Evolutionary conservation across 2,797 vertebrate genomes (phyloP).

Genomic region (Alauda arvensis): DNA sequence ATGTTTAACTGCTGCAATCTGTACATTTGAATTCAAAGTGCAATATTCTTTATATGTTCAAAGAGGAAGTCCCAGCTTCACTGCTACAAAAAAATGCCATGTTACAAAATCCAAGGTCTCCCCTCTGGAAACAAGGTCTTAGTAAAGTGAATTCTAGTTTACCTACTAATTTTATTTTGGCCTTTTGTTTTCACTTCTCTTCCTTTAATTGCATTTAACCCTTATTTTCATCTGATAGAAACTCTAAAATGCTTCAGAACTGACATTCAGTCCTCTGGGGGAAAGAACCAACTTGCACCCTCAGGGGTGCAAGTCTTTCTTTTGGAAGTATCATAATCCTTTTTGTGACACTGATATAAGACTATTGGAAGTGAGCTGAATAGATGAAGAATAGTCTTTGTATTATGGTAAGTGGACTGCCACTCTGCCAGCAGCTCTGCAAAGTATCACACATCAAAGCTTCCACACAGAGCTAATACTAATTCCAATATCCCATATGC

Average conservation of each 20-base stretch:
- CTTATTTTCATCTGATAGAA: constrained; percentile 6
- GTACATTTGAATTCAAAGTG: neutral
- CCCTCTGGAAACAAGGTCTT: neutral
- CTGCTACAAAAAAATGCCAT: neutral
- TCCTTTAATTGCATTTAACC: neutral
- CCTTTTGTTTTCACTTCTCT: neutral
- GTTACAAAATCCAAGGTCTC: neutral
- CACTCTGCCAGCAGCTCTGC: constrained; percentile 61
- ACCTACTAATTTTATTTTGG: neutral
- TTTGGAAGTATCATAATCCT: neutral
- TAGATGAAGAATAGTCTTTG: constrained; percentile 53
- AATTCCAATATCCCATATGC: constrained; percentile 44
- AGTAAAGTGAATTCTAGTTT: neutral
- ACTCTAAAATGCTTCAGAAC: neutral
- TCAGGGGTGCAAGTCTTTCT: neutral
- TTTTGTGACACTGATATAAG: constrained; percentile 29
- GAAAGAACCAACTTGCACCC: neutral
- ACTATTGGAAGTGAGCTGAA: constrained; percentile 45
- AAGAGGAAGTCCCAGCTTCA: neutral
- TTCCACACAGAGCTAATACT: constrained; percentile 61
- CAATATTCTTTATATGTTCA: neutral
- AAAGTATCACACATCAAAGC: constrained; percentile 52
- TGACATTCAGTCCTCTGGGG: neutral
- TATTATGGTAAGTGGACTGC: constrained; percentile 51
- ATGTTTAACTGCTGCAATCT: neutral